Evolutionary conservation across 2,888 invertebrate genomes (phyloP), one percentile per base, ranked within the genome.

Genomic region (Amitus sp.): DNA sequence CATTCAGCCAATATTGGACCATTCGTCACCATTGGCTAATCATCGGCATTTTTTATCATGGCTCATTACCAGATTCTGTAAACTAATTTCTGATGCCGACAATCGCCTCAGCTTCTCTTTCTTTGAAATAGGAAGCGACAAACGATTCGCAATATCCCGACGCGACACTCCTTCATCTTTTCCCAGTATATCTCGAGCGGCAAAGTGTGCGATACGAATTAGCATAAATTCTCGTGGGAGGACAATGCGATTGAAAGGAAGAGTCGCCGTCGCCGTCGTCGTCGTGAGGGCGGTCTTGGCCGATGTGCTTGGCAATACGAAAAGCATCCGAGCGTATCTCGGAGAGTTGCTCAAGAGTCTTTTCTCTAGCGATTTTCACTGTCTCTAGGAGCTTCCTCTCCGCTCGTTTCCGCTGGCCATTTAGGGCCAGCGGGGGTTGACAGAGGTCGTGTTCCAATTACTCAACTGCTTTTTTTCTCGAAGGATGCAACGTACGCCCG

Each of bases 391-490:
- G 49, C 60, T 62, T 65, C 65, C 59, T 61, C 65, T 51, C 60
- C 48, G 59, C 47, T 72, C 77, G 74, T 78, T 78, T 77, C 77
- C 77, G 76, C 65, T 77, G 74, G 65, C 79, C 78, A 75, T 80
- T 73, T 78, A 77, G 73, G 77, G 76, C 69, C 68, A 73, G 76
- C 76, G 79, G 77, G 75, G 75, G 77, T 76, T 79, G 77, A 66
- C 74, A 75, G 74, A 79, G 77, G 75, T 75, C 75, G 73, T 77
- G 79, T 80, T 79, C 80, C 78, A 79, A 80, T 80, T 80, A 79
- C 79, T 79, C 78, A 78, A 80, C 71, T 68, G 68, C 59, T 63
- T 67, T 70, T 63, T 65, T 61, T 45, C 37, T 34, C 56, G 71
- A 75, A n/a, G 73, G 78, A 79, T 78, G 78, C 73, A 75, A 74